Evolutionary conservation across 1,140 invertebrate species (phyloP).

Genomic region (Mylabris phalerata): DNA sequence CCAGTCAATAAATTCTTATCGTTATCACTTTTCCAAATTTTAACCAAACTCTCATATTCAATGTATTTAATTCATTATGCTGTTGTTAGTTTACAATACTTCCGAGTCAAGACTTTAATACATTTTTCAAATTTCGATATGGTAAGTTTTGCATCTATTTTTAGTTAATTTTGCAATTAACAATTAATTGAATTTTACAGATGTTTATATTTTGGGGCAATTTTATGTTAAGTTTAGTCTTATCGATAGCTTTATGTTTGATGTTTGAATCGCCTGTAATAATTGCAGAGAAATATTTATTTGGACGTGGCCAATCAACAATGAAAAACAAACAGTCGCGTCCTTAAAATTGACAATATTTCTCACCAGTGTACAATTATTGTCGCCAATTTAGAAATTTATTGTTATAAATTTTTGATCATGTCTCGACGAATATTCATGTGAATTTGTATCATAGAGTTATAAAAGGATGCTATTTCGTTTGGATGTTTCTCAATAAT

Average conservation of each 20-base stretch:
- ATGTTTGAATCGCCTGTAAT: constrained; percentile 17
- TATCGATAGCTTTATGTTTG: constrained; percentile 2
- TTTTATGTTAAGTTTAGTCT: constrained; percentile 2
- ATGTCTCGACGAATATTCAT: no score
- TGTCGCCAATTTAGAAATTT: constrained; percentile 29
- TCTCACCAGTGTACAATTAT: no score
- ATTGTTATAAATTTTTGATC: no score
- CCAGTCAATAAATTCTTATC: constrained; percentile 17
- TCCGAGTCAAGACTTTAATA: neutral
- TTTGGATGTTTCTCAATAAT: no score
- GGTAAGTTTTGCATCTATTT: neutral
- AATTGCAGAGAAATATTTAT: neutral
- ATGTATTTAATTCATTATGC: constrained; percentile 21
- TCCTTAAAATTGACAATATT: no score
- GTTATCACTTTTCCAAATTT: constrained; percentile 15
- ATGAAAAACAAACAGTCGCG: no score
- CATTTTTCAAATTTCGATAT: neutral
- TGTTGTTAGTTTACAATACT: neutral
- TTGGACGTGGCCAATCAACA: neutral
- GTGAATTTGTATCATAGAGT: no score
- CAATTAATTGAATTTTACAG: constrained; percentile 2
- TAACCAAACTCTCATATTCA: constrained; percentile 18
- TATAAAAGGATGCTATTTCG: no score
- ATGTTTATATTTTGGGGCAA: constrained; percentile 7
- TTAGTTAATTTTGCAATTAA: neutral